Evolutionary conservation across 2,888 invertebrate species (phyloP).

Genomic region (Rhagophthalmus giganteus): DNA sequence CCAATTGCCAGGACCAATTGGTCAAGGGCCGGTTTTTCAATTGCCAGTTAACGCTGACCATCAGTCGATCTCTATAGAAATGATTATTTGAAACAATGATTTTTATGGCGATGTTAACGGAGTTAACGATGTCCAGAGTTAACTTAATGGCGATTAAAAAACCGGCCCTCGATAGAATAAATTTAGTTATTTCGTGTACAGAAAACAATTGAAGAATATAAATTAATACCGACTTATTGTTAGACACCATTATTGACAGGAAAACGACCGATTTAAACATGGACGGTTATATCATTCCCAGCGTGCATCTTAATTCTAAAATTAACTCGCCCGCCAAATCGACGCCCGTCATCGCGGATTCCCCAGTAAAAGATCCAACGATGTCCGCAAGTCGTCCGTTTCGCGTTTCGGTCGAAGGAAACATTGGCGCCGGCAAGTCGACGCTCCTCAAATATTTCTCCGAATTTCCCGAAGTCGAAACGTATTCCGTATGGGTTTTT

Average conservation of each 20-base stretch:
- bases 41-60: too few species aligned
- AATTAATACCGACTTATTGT: too few species aligned
- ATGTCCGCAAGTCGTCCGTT: constrained; percentile 53
- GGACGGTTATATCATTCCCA: constrained; percentile 45
- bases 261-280: constrained; percentile 31
- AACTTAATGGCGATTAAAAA: too few species aligned
- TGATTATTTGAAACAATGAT: too few species aligned
- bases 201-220: background rate
- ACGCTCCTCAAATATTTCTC: constrained; percentile 53
- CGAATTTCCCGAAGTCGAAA: constrained; percentile 49
- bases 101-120: background rate
- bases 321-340: constrained; percentile 35
- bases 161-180: too few species aligned
- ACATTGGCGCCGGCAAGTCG: constrained; percentile 57
- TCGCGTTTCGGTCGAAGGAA: constrained; percentile 55
- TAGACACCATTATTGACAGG: constrained; percentile 1
- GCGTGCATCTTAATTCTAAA: constrained; percentile 37
- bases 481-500: constrained; percentile 47
- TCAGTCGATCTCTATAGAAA: too few species aligned
- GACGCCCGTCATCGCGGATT: constrained; percentile 46
- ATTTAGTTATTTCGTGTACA: too few species aligned
- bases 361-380: constrained; percentile 47
- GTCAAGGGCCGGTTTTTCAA: too few species aligned
- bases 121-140: too few species aligned
- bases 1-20: too few species aligned